Evolutionary conservation across 2,113 vertebrate genomes (phyloP).

Genomic region (Genyomyrus donnyi): DNA sequence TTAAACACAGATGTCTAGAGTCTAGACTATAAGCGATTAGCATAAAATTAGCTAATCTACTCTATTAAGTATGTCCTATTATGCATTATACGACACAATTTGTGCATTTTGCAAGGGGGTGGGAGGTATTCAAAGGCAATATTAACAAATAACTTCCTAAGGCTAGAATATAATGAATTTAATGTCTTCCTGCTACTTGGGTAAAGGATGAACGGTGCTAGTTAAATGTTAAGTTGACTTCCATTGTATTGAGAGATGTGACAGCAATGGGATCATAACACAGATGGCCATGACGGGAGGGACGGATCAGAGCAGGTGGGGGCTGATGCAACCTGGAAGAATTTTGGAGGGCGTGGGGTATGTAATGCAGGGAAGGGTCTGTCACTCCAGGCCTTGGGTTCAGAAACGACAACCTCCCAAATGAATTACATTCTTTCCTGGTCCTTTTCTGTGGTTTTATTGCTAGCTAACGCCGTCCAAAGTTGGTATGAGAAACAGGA

Average conservation of each 20-base stretch:
- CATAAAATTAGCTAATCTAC: conserved; percentile 3
- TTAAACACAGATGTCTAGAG: neutral
- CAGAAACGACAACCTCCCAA: neutral
- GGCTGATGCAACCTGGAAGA: rapidly evolving
- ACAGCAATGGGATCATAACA: neutral
- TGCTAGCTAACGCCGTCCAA: neutral
- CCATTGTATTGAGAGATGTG: neutral
- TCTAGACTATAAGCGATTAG: neutral
- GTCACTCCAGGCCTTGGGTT: neutral
- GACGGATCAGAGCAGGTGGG: conserved; percentile 33
- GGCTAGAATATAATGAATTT: conserved; percentile 1
- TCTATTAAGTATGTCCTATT: neutral
- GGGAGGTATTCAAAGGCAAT: neutral
- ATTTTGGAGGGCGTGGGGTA: neutral
- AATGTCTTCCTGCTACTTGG: neutral
- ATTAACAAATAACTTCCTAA: conserved; percentile 6
- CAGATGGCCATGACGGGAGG: neutral
- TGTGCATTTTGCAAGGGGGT: neutral
- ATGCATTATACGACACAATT: neutral
- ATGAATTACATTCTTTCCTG: neutral
- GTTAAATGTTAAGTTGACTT: neutral
- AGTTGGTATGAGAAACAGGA: neutral
- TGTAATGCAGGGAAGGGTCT: neutral
- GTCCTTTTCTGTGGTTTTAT: neutral
- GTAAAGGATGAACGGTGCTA: neutral